phyloP scores from a whole-genome alignment of 2,797 vertebrate genomes.

The Discoglossus pictus region DNA sequence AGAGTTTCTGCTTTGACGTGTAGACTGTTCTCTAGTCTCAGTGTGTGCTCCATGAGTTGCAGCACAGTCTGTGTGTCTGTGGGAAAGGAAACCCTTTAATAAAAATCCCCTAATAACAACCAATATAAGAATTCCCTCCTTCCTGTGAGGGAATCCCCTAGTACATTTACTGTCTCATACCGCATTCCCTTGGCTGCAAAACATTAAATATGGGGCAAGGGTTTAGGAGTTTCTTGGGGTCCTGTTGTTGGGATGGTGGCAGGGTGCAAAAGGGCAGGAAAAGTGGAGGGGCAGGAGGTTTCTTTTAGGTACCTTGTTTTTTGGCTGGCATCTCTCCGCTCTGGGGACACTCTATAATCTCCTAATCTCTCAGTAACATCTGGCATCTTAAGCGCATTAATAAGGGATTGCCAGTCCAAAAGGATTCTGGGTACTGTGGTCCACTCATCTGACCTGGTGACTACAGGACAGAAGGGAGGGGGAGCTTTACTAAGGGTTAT shows the following conservation, averaged over 20 bases:
- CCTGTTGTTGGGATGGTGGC: too few relatives aligned
- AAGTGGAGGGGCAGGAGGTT: too few relatives aligned
- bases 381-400: constrained; percentile 27
- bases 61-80: constrained; percentile 30
- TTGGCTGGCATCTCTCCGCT: constrained; percentile 32
- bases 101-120: too few relatives aligned
- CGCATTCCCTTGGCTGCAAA: too few relatives aligned
- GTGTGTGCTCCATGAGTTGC: constrained; percentile 14
- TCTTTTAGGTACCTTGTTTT: constrained; percentile 42
- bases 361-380: constrained; percentile 31
- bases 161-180: too few relatives aligned
- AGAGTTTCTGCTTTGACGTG: constrained; percentile 30
- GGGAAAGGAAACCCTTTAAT: neutral
- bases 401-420: neutral
- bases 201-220: too few relatives aligned
- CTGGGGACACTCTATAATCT: constrained; percentile 25
- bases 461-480: too few relatives aligned
- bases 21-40: constrained; percentile 15
- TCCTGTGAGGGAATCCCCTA: too few relatives aligned
- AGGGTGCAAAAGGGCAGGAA: too few relatives aligned
- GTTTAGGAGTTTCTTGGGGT: too few relatives aligned
- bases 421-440: constrained; percentile 41
- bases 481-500: too few relatives aligned
- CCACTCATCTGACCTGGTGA: neutral
- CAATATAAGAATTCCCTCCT: too few relatives aligned